Conservation (phyloP, 2,797 vertebrate genomes). For the Microcaecilia unicolor region DNA sequence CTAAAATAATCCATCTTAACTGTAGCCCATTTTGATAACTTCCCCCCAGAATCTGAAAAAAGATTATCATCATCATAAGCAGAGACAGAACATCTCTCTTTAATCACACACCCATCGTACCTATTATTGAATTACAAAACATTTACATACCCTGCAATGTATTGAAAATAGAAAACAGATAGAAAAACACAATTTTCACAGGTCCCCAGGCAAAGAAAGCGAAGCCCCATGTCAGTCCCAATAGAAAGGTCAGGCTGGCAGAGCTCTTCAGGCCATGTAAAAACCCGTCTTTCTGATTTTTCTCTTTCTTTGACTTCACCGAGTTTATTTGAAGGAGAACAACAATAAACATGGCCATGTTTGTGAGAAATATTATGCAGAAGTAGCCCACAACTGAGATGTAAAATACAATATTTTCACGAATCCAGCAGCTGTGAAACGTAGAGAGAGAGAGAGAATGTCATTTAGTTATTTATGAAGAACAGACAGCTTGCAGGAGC, state of each 20-base stretch:
- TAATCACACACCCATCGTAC: too few species aligned
- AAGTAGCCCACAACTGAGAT: conserved; percentile 66
- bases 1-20: too few species aligned
- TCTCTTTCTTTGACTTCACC: conserved; percentile 47
- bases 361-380: conserved; percentile 65
- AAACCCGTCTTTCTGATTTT: conserved; percentile 2
- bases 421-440: conserved; percentile 75
- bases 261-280: conserved; percentile 63
- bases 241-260: conserved; percentile 69
- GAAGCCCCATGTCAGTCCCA: conserved; percentile 77
- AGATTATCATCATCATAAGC: too few species aligned
- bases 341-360: conserved; percentile 62
- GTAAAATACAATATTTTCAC: conserved; percentile 61
- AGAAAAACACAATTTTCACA: conserved; percentile 54
- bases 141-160: conserved; percentile 69
- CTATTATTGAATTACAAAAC: too few species aligned
- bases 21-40: too few species aligned
- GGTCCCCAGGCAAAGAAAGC: conserved; percentile 73
- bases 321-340: conserved; percentile 72
- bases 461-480: background rate
- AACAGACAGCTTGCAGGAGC: too few species aligned
- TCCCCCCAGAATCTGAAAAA: too few species aligned
- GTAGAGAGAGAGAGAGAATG: conserved; percentile 2
- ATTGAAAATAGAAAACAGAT: conserved; percentile 78
- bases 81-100: too few species aligned